Percentiles rank a stretch among this genome's conserved stretches.
phyloP scores from a whole-genome alignment of 37 sponge, comb jelly and placozoan genomes.

The Chondrilla cf. caribensis region DNA sequence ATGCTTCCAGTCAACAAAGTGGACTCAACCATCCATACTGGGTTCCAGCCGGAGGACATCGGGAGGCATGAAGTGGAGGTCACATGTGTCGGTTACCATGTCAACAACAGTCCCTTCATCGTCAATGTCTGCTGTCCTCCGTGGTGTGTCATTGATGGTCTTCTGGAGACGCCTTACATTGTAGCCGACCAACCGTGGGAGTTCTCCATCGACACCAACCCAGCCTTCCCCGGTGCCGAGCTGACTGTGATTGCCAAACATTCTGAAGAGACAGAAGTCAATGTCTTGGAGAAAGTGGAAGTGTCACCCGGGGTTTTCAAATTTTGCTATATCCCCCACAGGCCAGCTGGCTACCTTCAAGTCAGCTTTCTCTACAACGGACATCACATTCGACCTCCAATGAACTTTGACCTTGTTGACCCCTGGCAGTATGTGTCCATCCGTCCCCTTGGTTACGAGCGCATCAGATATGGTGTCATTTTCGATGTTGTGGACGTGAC shows the following conservation, averaged over 20 bases:
- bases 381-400: neutral
- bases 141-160: conserved; percentile 35
- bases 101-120: conserved; percentile 65
- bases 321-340: neutral
- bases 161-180: neutral
- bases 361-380: conserved; percentile 8
- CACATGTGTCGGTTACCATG: conserved; percentile 41
- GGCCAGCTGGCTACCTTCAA: conserved; percentile 14
- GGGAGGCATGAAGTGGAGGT: conserved; percentile 66
- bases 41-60: conserved; percentile 55
- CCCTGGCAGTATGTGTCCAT: conserved; percentile 7
- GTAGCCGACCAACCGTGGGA: conserved; percentile 28
- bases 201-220: conserved; percentile 54
- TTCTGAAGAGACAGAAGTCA: conserved; percentile 9
- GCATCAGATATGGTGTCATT: conserved; percentile 51
- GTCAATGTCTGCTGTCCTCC: conserved; percentile 43
- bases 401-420: conserved; percentile 16
- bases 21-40: conserved; percentile 22
- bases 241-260: neutral
- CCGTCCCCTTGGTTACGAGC: conserved; percentile 5
- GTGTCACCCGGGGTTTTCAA: conserved; percentile 1
- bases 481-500: conserved; percentile 37
- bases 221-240: conserved; percentile 30
- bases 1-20: conserved; percentile 29
- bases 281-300: neutral